Percentiles rank a stretch among this genome's conserved stretches.
Conservation (phyloP, 2,888 invertebrate genomes). For the Trissolcus brochymenae region DNA sequence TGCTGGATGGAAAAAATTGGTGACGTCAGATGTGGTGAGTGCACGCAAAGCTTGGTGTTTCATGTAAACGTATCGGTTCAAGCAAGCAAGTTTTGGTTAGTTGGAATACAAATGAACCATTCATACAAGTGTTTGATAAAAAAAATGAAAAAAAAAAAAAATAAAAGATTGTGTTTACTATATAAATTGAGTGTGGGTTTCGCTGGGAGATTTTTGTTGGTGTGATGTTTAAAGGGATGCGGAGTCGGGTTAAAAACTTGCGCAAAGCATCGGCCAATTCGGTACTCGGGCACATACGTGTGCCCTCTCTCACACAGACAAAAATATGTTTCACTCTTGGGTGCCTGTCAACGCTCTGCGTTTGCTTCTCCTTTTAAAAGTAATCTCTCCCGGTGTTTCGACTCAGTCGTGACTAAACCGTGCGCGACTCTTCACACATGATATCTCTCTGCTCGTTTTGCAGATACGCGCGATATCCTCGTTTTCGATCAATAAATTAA, state of each 20-base stretch:
- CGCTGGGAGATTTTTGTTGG: neutral
- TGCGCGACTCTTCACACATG: slow-evolving; percentile 62
- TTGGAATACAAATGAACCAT: neutral
- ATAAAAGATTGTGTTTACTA: too few species aligned
- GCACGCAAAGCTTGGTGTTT: neutral
- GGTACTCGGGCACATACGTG: slow-evolving; percentile 13
- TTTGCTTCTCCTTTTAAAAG: slow-evolving; percentile 58
- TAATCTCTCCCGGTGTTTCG: slow-evolving; percentile 61
- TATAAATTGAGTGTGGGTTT: too few species aligned
- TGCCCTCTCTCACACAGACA: slow-evolving; percentile 5
- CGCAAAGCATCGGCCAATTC: slow-evolving; percentile 34
- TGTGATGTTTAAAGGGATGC: neutral
- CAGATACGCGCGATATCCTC: slow-evolving; percentile 10
- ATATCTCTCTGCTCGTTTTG: slow-evolving; percentile 27
- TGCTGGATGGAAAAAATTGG: slow-evolving; percentile 34
- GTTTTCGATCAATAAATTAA: slow-evolving; percentile 21
- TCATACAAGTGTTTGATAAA: neutral
- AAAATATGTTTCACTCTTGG: slow-evolving; percentile 36
- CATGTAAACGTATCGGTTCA: neutral
- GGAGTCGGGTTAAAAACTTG: neutral
- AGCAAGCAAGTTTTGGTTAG: neutral
- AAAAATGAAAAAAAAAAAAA: neutral
- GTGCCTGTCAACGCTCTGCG: slow-evolving; percentile 52
- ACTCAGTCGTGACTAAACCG: slow-evolving; percentile 65
- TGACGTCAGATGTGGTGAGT: slow-evolving; percentile 37